Conservation (phyloP, 2,113 vertebrate genomes). For the Brachyistius frenatus region DNA sequence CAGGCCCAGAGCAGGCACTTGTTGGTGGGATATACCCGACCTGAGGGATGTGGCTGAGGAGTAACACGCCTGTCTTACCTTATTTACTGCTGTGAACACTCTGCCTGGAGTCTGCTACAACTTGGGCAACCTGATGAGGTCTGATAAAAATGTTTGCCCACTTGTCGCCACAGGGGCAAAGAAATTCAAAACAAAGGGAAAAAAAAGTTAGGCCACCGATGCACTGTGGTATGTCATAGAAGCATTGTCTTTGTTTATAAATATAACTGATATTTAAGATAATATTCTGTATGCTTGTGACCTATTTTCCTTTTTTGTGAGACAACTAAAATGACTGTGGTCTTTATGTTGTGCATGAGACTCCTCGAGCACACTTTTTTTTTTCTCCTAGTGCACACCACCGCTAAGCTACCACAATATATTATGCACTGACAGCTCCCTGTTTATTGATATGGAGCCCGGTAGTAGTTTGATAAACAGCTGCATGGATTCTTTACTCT, state of each 20-base stretch:
- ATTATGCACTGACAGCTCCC: conserved; percentile 41
- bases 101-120: too few relatives aligned
- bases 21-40: too few relatives aligned
- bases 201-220: too few relatives aligned
- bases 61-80: too few relatives aligned
- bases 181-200: too few relatives aligned
- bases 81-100: too few relatives aligned
- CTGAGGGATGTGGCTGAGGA: too few relatives aligned
- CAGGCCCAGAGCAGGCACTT: too few relatives aligned
- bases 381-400: neutral
- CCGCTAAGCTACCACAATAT: conserved; percentile 38
- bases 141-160: too few relatives aligned
- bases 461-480: conserved; percentile 62
- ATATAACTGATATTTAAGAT: conserved; percentile 5
- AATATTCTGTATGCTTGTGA: conserved; percentile 1
- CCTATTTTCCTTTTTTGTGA: conserved; percentile 26
- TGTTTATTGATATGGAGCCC: conserved; percentile 56
- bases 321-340: neutral
- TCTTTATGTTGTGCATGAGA: conserved; percentile 9
- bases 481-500: conserved; percentile 50
- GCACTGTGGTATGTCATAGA: too few relatives aligned
- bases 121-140: too few relatives aligned
- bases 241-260: conserved; percentile 11
- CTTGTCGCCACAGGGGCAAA: too few relatives aligned
- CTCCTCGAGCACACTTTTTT: neutral